Evolutionary conservation across 1,140 invertebrate species (phyloP).

Genomic region (Maniola jurtina): DNA sequence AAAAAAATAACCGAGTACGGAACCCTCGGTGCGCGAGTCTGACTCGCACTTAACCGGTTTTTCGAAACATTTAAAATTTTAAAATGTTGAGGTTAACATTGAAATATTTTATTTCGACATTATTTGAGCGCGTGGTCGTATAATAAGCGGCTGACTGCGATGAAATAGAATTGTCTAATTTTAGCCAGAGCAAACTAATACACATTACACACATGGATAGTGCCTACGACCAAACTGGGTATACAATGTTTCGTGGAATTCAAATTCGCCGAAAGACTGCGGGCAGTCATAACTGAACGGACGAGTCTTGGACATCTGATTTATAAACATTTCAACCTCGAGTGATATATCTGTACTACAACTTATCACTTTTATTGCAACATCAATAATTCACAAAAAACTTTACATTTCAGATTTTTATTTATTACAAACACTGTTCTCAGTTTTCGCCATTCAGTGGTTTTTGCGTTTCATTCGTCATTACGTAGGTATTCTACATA

Average conservation of each 20-base stretch:
- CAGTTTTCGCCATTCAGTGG: too few species aligned
- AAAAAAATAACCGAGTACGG: too few species aligned
- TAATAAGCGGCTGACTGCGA: background rate
- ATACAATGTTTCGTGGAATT: constrained; percentile 38
- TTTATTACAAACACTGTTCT: too few species aligned
- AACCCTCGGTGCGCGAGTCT: too few species aligned
- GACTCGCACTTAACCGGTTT: too few species aligned
- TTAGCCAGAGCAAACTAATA: constrained; percentile 1
- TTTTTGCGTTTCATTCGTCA: too few species aligned
- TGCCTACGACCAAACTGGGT: background rate
- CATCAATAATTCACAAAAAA: background rate
- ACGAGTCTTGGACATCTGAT: constrained; percentile 20
- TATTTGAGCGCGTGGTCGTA: background rate
- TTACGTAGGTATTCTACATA: too few species aligned
- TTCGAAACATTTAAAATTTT: constrained; percentile 29
- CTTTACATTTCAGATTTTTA: background rate
- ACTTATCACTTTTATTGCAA: constrained; percentile 7
- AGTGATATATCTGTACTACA: constrained; percentile 16
- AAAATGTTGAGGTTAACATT: constrained; percentile 30
- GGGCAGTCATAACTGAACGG: background rate
- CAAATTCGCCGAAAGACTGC: constrained; percentile 37
- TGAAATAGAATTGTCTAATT: constrained; percentile 1
- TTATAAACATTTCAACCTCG: constrained; percentile 27
- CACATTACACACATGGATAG: background rate
- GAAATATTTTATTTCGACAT: constrained; percentile 21